A percentile compares a stretch with the other conserved stretches of the same genome.
Conservation (phyloP, 2,113 vertebrate species). For the Pristiophorus japonicus region DNA sequence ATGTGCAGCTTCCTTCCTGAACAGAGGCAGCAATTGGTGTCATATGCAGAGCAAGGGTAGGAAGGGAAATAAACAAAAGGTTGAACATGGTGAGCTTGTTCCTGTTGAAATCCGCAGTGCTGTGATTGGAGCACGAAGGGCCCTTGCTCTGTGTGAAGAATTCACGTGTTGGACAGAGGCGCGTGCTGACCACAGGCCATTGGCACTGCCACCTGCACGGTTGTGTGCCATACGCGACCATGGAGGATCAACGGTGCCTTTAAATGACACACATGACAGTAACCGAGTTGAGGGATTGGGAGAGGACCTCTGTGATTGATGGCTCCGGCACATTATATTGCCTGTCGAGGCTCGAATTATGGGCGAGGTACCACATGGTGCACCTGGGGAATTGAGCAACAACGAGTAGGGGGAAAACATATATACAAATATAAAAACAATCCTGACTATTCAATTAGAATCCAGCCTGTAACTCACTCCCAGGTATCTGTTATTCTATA, state of each 20-base stretch:
- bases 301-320: not conserved
- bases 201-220: no score
- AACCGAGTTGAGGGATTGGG: not conserved
- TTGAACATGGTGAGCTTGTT: not conserved
- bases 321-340: not conserved
- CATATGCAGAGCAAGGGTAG: not conserved
- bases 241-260: not conserved
- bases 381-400: not conserved
- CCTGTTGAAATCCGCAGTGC: not conserved
- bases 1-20: not conserved
- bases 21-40: not conserved
- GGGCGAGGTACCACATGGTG: not conserved
- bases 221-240: not conserved
- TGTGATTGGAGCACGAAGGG: not conserved
- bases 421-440: not conserved
- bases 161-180: not conserved
- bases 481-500: not conserved
- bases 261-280: not conserved
- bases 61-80: not conserved
- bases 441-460: not conserved
- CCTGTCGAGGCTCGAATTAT: not conserved
- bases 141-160: not conserved
- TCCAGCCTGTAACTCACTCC: not conserved
- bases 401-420: not conserved
- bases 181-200: not conserved